Conservation (phyloP, 2,797 vertebrate genomes). For the Prionace glauca region DNA sequence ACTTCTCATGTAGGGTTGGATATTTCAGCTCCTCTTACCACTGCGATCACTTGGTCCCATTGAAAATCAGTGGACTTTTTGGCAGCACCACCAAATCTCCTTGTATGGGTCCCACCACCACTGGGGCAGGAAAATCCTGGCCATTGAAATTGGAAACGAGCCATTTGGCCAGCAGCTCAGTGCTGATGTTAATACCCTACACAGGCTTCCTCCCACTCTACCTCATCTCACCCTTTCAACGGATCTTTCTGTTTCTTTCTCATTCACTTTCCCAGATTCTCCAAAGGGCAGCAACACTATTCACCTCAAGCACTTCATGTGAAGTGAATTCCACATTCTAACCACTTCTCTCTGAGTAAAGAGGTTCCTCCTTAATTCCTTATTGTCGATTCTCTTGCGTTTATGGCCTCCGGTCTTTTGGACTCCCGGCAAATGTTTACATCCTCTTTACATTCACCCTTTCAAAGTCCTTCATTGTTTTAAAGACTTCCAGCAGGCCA, state of each 20-base stretch:
- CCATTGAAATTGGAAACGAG: too few species aligned
- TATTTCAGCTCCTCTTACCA: too few species aligned
- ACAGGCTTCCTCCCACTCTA: neutral
- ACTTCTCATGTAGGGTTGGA: neutral
- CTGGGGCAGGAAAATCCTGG: too few species aligned
- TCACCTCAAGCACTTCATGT: neutral
- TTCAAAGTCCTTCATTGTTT: neutral
- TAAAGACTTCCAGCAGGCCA: neutral
- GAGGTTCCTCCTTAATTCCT: neutral
- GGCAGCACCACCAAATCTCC: neutral
- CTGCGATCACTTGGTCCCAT: too few species aligned
- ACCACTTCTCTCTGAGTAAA: neutral
- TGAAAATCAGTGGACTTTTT: too few species aligned
- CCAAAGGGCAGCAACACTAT: neutral
- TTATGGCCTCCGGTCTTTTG: neutral
- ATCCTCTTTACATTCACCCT: neutral
- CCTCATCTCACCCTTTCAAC: neutral
- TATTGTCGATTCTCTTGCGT: neutral
- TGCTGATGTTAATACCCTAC: neutral
- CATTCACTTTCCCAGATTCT: neutral
- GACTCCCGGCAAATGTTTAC: neutral
- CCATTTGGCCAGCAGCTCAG: neutral
- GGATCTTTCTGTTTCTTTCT: neutral
- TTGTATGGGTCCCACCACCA: too few species aligned
- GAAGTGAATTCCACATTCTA: neutral